These are phyloP conservation scores for Rana temporaria DNA, from an alignment of 2,113 vertebrate genomes.

Conservation along the genomic window DNA sequence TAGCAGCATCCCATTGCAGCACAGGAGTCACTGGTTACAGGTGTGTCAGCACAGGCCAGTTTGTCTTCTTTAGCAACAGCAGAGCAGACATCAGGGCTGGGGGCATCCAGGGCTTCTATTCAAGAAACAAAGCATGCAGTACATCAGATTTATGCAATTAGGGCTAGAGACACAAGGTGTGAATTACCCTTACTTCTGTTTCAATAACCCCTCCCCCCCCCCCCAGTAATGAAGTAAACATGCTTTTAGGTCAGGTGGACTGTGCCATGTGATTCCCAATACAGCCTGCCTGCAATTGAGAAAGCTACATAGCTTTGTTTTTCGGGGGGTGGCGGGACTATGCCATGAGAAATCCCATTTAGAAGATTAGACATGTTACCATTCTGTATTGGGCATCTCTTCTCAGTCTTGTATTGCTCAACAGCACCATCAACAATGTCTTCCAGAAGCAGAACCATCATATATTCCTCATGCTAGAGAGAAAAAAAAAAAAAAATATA, in stretches of 20 bases:
- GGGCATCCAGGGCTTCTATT: slow-evolving; percentile 48
- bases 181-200: too few relatives aligned
- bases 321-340: too few relatives aligned
- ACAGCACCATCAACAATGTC: neutral
- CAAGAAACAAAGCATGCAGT: neutral
- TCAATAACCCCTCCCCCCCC: too few relatives aligned
- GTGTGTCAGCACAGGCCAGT: slow-evolving; percentile 45
- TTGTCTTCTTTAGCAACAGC: slow-evolving; percentile 55
- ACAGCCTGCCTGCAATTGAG: too few relatives aligned
- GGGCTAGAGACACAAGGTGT: too few relatives aligned
- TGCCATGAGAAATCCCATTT: too few relatives aligned
- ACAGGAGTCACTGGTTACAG: slow-evolving; percentile 48
- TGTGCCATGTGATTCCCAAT: too few relatives aligned
- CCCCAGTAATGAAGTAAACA: too few relatives aligned
- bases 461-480: slow-evolving; percentile 55
- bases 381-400: slow-evolving; percentile 60
- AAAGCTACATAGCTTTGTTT: too few relatives aligned
- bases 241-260: too few relatives aligned
- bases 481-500: too few relatives aligned
- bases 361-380: slow-evolving; percentile 49
- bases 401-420: slow-evolving; percentile 38
- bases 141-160: neutral
- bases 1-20: slow-evolving; percentile 65
- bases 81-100: slow-evolving; percentile 53
- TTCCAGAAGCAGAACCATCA: slow-evolving; percentile 56